A percentile compares a stretch with the other conserved stretches of the same genome.
phyloP scores from a whole-genome alignment of 2,888 invertebrate genomes.

The Andrena dorsata region DNA sequence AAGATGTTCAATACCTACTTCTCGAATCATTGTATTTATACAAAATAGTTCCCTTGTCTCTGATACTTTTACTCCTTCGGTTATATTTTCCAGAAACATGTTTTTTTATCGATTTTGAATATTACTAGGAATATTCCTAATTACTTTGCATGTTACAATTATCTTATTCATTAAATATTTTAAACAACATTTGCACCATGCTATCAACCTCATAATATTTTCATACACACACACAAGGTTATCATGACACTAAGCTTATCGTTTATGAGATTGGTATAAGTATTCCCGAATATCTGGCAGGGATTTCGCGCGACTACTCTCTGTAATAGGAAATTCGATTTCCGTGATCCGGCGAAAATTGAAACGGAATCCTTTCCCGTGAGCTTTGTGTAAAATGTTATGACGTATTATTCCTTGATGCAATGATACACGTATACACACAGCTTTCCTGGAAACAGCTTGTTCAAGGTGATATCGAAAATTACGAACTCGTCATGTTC shows the following conservation, averaged over 20 bases:
- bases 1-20: too few species aligned
- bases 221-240: neutral
- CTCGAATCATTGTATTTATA: too few species aligned
- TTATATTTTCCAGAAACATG: neutral
- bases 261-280: constrained; percentile 44
- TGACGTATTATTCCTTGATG: constrained; percentile 27
- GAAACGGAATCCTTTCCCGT: constrained; percentile 73
- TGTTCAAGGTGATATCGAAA: neutral
- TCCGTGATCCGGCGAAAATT: constrained; percentile 74
- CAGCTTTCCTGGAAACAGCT: neutral
- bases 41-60: too few species aligned
- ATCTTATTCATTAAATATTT: neutral
- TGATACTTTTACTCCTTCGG: neutral
- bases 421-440: constrained; percentile 1
- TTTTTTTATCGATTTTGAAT: too few species aligned
- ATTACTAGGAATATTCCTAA: neutral
- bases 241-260: constrained; percentile 20
- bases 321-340: constrained; percentile 72
- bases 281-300: constrained; percentile 43
- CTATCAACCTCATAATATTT: neutral
- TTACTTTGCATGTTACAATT: neutral
- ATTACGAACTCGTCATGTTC: neutral
- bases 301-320: constrained; percentile 50
- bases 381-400: constrained; percentile 48
- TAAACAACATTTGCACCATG: neutral